These are phyloP conservation scores for Diloba caeruleocephala DNA, from an alignment of 2,888 invertebrate genomes.

Conservation along the genomic window DNA sequence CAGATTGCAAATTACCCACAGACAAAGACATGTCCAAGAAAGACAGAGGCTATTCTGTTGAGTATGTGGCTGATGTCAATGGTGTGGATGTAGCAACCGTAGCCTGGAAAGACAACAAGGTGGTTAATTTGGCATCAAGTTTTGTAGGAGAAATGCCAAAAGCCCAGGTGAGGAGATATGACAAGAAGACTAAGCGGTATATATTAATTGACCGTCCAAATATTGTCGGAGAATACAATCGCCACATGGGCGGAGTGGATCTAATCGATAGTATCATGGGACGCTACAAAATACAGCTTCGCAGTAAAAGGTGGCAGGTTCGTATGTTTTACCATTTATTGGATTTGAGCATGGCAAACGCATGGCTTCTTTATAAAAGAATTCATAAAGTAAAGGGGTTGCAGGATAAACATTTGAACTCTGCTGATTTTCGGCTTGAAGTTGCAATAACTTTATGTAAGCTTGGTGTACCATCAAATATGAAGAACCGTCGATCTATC, in stretches of 20 bases:
- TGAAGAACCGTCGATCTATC: conserved; percentile 16
- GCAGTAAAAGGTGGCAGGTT: conserved; percentile 49
- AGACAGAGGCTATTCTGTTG: no score
- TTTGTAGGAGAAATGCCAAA: conserved; percentile 56
- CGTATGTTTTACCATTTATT: conserved; percentile 60
- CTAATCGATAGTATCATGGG: conserved; percentile 44
- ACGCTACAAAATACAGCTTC: conserved; percentile 32
- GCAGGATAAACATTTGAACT: conserved; percentile 6
- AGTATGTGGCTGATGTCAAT: no score
- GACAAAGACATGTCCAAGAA: no score
- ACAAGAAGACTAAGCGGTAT: conserved; percentile 44
- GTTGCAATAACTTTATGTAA: conserved; percentile 37
- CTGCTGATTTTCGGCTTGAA: conserved; percentile 35
- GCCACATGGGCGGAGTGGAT: conserved; percentile 51
- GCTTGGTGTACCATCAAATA: conserved; percentile 29
- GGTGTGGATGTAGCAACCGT: no score
- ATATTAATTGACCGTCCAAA: conserved; percentile 48
- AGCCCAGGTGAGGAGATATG: conserved; percentile 48
- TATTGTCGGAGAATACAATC: conserved; percentile 47
- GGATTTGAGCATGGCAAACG: conserved; percentile 56
- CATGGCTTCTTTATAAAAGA: conserved; percentile 53
- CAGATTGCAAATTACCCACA: no score
- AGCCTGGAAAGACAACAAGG: conserved; percentile 66
- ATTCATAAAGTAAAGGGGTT: conserved; percentile 19
- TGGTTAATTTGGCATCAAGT: conserved; percentile 57